Evolutionary conservation across 2,113 vertebrate genomes (phyloP).

Genomic region (Furnarius figulus): DNA sequence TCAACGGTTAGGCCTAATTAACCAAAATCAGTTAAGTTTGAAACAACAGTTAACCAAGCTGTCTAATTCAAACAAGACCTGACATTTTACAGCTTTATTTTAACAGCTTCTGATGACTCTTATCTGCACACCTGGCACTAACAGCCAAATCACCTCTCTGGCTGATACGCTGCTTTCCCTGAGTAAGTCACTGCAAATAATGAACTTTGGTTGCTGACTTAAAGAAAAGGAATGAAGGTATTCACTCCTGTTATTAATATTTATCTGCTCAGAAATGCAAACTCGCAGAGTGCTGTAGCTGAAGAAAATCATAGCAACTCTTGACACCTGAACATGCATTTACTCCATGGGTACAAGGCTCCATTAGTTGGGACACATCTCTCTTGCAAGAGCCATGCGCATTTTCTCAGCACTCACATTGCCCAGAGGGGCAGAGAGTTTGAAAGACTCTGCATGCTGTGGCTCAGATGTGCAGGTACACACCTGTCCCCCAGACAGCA

Average conservation of each 20-base stretch:
- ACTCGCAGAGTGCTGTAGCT: neutral
- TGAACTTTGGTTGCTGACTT: neutral
- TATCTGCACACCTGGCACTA: neutral
- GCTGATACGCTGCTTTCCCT: neutral
- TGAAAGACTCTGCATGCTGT: neutral
- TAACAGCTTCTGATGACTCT: neutral
- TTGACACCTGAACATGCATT: neutral
- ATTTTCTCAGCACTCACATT: neutral
- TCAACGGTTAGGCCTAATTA: neutral
- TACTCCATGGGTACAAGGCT: neutral
- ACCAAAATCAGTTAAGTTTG: neutral
- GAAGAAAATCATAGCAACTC: neutral
- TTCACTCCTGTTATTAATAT: neutral
- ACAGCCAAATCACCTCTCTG: neutral
- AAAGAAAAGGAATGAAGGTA: neutral
- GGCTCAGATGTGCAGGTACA: neutral
- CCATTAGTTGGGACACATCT: neutral
- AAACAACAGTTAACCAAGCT: constrained; percentile 16
- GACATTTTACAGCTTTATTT: constrained; percentile 4
- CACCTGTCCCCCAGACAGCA: neutral
- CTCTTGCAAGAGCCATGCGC: neutral
- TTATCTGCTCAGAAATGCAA: neutral
- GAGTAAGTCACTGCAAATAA: neutral
- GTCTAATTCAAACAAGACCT: constrained; percentile 7
- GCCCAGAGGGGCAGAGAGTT: neutral